Evolutionary conservation across 2,113 vertebrate species (phyloP).

Genomic region (Prinia subflava): DNA sequence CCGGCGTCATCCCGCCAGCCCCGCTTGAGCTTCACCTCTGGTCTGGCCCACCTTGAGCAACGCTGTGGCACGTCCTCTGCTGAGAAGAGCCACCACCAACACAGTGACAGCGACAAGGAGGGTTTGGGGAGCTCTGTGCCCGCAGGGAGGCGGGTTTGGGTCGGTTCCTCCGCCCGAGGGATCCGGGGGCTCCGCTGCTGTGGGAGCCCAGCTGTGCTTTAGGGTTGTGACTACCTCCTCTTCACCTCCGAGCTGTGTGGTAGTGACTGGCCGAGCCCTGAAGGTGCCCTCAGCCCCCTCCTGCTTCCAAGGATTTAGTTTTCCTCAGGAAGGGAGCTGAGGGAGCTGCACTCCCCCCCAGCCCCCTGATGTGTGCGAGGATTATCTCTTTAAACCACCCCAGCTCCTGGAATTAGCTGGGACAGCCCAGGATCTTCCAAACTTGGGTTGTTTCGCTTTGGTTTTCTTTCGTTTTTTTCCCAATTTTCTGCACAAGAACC

Average conservation of each 20-base stretch:
- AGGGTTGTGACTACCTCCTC: conserved; percentile 18
- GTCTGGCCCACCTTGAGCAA: background rate
- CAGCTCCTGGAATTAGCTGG: background rate
- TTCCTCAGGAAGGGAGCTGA: background rate
- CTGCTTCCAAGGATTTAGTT: fast-evolving
- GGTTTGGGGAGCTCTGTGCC: background rate
- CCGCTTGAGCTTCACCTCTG: conserved; percentile 6
- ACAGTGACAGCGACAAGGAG: fast-evolving
- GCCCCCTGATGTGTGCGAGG: background rate
- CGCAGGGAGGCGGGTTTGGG: background rate
- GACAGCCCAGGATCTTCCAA: background rate
- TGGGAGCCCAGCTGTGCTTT: background rate
- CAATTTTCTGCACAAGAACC: background rate
- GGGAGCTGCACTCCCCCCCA: background rate
- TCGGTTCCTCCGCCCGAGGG: fast-evolving
- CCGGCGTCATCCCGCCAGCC: background rate
- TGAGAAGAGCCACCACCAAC: background rate
- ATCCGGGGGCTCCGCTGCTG: fast-evolving
- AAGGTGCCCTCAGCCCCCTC: background rate
- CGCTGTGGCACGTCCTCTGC: background rate
- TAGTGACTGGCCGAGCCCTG: background rate
- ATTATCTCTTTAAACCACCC: background rate
- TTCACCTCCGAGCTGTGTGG: background rate
- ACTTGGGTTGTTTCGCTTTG: background rate
- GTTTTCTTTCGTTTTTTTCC: background rate